phyloP scores from a whole-genome alignment of 1,140 invertebrate genomes.

The Geopemphigus sp. region DNA sequence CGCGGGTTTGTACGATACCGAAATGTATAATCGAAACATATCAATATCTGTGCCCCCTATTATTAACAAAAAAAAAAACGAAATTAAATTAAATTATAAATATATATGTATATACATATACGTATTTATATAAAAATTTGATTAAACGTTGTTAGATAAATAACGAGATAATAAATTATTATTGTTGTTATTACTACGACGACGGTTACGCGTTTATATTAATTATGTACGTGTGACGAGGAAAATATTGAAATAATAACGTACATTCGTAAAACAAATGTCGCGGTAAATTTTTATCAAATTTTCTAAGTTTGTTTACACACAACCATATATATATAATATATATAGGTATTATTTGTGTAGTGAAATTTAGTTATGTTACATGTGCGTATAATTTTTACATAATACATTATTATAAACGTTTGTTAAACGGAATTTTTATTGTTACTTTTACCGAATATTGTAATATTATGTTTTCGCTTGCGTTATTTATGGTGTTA shows the following conservation, averaged over 20 bases:
- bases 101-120: slow-evolving; percentile 1
- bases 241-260: not conserved
- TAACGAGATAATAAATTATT: slow-evolving; percentile 30
- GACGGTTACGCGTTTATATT: too few relatives aligned
- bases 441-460: slow-evolving; percentile 46
- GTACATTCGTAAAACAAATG: slow-evolving; percentile 14
- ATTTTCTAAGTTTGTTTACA: slow-evolving; percentile 37
- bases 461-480: slow-evolving; percentile 49
- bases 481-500: slow-evolving; percentile 49
- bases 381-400: slow-evolving; percentile 36
- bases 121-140: not conserved
- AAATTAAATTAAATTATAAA: slow-evolving; percentile 10
- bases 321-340: too few relatives aligned
- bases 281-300: slow-evolving; percentile 7
- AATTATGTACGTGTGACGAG: not conserved
- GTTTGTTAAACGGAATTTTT: slow-evolving; percentile 47
- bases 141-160: slow-evolving; percentile 39
- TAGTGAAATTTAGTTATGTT: slow-evolving; percentile 46
- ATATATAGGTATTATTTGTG: slow-evolving; percentile 5
- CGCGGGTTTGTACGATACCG: not conserved
- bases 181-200: not conserved
- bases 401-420: not conserved
- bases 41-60: slow-evolving; percentile 44
- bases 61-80: not conserved
- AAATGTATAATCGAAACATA: slow-evolving; percentile 49